Conservation (phyloP, 2,888 invertebrate genomes). For the Pardosa pseudoannulata region DNA sequence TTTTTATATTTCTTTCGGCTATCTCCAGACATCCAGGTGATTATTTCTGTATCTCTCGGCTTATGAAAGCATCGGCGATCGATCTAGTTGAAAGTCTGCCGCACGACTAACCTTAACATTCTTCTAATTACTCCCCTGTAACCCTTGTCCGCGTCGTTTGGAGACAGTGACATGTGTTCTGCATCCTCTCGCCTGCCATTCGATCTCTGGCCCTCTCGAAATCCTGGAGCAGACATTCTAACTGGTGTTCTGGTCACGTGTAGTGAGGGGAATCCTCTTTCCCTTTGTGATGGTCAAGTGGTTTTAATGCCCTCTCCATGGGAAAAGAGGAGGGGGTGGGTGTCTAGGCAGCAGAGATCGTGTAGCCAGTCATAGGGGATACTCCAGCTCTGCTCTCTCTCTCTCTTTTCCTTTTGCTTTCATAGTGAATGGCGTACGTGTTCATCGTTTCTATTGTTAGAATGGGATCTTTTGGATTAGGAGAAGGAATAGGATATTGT, state of each 20-base stretch:
- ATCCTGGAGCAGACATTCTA: conserved; percentile 16
- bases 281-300: conserved; percentile 60
- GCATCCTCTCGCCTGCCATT: background rate
- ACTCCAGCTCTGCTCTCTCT: conserved; percentile 1
- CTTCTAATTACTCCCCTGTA: background rate
- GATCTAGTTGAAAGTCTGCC: background rate
- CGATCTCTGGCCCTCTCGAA: background rate
- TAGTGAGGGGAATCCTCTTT: conserved; percentile 47
- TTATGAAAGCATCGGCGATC: background rate
- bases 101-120: background rate
- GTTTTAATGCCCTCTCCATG: conserved; percentile 63
- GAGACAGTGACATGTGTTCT: background rate
- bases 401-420: background rate
- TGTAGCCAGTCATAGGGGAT: background rate
- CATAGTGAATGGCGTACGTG: conserved; percentile 11
- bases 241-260: conserved; percentile 65
- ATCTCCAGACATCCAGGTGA: no score
- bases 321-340: conserved; percentile 24
- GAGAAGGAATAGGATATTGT: background rate
- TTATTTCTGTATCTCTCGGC: no score
- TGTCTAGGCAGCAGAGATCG: background rate
- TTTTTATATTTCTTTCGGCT: no score
- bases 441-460: background rate
- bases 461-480: conserved; percentile 1
- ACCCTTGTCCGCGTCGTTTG: background rate